Evolutionary conservation across 2,797 vertebrate genomes (phyloP), one percentile per base, ranked within the genome.

Genomic region (Paratrypauchen microcephalus): DNA sequence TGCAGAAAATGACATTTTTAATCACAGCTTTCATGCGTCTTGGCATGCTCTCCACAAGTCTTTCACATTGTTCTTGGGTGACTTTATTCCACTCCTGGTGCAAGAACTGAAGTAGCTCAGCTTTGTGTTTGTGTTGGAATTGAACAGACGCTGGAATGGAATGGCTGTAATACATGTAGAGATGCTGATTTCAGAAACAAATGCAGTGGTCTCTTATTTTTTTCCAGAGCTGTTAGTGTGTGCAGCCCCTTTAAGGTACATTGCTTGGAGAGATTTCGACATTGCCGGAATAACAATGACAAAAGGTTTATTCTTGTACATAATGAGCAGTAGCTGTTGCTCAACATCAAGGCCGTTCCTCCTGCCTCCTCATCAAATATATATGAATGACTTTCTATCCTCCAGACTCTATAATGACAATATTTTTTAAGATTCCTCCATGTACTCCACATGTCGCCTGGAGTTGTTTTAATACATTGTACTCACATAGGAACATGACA

Each of bases 351-450:
- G 52, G 21, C 8, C 21, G 2, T 52, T 52, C 8, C 48, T 52
- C 48, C 8, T 18, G 48, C 48, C 48, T 52, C 48, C 48, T 52
- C 48, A 52, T 52, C 48, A 45, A 15, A 45, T 45, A 55, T 55
- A 23, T 55, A 6, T 55, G 52, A 55, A 66, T 67, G 66, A 70
- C 80, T 80, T 82, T 64, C 68, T 67, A 73, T 64, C 63, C 73
- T 64, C 57, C 68, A 55, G 58, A 52, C 72, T 74, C 84, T 70
- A 15, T 13, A 79, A 66, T 70, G 83, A 63, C 67, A 74, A 78
- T 83, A 76, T 72, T 26, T 24, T 77, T 57, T 56, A 60, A 68
- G 68, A 78, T 70, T 66, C 81, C 36, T 28, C 7, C 57, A 68
- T 36, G 12, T 48, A 50, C 57, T 28, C 7, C 57, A 68, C 24